These are phyloP conservation scores for Hyppa rectilinea DNA, from an alignment of 2,888 invertebrate species.

Conservation along the genomic window DNA sequence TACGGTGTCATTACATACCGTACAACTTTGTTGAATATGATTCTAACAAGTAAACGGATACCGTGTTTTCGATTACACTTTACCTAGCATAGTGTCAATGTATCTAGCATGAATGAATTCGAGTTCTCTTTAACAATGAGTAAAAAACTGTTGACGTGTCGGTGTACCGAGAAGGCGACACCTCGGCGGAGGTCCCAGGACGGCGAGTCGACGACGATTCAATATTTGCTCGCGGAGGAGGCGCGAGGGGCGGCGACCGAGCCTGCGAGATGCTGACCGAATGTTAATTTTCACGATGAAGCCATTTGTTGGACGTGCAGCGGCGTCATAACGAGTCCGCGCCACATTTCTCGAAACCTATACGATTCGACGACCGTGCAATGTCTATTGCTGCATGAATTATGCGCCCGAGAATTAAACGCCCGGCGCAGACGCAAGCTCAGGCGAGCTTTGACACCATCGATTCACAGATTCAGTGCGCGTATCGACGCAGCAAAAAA, in stretches of 20 bases:
- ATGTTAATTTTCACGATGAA: conserved; percentile 89
- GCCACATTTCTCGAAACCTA: conserved; percentile 84
- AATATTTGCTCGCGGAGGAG: conserved; percentile 84
- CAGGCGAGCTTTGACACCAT: conserved; percentile 68
- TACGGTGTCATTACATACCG: conserved; percentile 24
- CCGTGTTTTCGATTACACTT: conserved; percentile 44
- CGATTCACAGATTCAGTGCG: conserved; percentile 71
- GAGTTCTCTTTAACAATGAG: conserved; percentile 66
- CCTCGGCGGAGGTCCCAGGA: conserved; percentile 82
- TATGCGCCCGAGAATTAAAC: conserved; percentile 77
- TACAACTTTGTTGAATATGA: conserved; percentile 32
- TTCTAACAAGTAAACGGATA: conserved; percentile 33
- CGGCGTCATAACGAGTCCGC: conserved; percentile 80
- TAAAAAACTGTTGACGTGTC: conserved; percentile 75
- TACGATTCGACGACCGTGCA: conserved; percentile 79
- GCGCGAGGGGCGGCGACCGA: conserved; percentile 65
- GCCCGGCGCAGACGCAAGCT: conserved; percentile 67
- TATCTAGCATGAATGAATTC: conserved; percentile 73
- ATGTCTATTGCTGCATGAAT: conserved; percentile 83
- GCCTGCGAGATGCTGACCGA: conserved; percentile 82
- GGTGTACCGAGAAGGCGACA: conserved; percentile 79
- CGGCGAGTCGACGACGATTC: conserved; percentile 75
- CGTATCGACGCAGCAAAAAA: conserved; percentile 66
- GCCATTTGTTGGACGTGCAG: conserved; percentile 86
- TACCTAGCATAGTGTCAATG: conserved; percentile 62